Conservation (phyloP, 2,113 vertebrate species). For the Phaethornis superciliosus region DNA sequence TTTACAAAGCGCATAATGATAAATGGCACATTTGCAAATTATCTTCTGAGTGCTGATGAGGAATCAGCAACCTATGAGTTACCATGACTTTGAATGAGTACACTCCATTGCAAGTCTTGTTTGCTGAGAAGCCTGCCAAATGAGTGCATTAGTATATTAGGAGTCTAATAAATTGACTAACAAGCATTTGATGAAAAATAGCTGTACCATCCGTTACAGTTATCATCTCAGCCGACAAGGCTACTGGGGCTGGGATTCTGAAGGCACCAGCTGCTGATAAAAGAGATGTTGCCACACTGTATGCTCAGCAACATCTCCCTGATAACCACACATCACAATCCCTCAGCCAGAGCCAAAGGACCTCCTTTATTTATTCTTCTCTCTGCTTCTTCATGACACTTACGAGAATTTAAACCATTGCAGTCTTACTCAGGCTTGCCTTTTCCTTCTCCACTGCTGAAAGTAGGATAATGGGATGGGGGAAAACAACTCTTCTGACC, state of each 20-base stretch:
- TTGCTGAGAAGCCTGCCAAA: slow-evolving; percentile 57
- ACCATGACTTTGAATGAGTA: slow-evolving; percentile 65
- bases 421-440: not conserved
- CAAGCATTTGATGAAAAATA: slow-evolving; percentile 73
- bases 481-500: not conserved
- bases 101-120: slow-evolving; percentile 13
- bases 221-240: slow-evolving; percentile 57
- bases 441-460: not conserved
- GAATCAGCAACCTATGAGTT: slow-evolving; percentile 63
- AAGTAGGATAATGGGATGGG: not conserved
- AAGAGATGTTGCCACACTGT: not conserved
- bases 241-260: slow-evolving; percentile 18
- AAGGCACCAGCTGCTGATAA: slow-evolving; percentile 47
- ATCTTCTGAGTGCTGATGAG: slow-evolving; percentile 69
- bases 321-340: not conserved
- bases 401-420: not conserved
- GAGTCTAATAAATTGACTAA: slow-evolving; percentile 73
- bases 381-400: not conserved
- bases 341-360: not conserved
- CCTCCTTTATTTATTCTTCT: not conserved
- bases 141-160: slow-evolving; percentile 73
- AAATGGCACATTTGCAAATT: slow-evolving; percentile 73
- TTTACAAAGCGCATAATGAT: slow-evolving; percentile 53
- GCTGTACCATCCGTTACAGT: slow-evolving; percentile 59
- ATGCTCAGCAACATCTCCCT: not conserved